phyloP scores from a whole-genome alignment of 64 coral and sea anemone genomes.

The Pocillopora verrucosa region DNA sequence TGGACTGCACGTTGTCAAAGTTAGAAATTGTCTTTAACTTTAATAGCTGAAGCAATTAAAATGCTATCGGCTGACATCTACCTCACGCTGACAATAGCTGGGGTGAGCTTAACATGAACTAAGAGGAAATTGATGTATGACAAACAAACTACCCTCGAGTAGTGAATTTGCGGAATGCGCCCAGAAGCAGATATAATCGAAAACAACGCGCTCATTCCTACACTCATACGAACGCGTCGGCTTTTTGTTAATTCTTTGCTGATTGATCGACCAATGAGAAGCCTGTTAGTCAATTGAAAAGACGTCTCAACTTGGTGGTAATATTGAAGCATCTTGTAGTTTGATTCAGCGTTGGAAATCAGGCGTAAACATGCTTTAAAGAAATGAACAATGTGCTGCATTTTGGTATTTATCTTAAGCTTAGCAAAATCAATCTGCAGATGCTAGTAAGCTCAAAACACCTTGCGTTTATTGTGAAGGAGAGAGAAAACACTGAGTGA shows the following conservation, averaged over 20 bases:
- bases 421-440: slow-evolving; percentile 12
- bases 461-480: slow-evolving; percentile 22
- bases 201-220: background rate
- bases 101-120: background rate
- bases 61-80: background rate
- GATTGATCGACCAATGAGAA: background rate
- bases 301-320: background rate
- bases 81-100: background rate
- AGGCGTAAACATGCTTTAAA: slow-evolving; percentile 34
- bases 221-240: background rate
- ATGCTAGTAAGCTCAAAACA: background rate
- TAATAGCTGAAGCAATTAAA: background rate
- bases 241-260: slow-evolving; percentile 19
- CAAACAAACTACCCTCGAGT: slow-evolving; percentile 28
- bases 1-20: background rate
- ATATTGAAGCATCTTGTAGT: slow-evolving; percentile 20
- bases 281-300: slow-evolving; percentile 10
- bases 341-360: slow-evolving; percentile 23
- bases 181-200: slow-evolving; percentile 38
- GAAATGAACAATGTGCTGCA: slow-evolving; percentile 16
- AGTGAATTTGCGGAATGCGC: slow-evolving; percentile 21
- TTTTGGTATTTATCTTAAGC: slow-evolving; percentile 9
- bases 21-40: background rate
- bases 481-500: background rate
- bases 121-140: slow-evolving; percentile 30